Evolutionary conservation across 2,113 vertebrate genomes (phyloP), one percentile per base, ranked within the genome.

Genomic region (Melanerpes formicivorus): DNA sequence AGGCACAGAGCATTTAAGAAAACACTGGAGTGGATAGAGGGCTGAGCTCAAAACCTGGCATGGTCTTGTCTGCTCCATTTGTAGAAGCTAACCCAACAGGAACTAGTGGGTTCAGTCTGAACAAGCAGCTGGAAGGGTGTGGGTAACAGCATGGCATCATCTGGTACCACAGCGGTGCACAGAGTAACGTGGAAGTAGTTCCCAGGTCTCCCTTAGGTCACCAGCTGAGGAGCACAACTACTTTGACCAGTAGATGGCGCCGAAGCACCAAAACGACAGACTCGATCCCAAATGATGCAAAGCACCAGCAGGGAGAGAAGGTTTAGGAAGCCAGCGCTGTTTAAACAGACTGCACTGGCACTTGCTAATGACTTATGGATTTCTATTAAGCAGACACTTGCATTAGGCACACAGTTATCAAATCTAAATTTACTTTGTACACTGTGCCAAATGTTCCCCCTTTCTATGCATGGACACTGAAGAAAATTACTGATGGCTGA

Each of bases 211-310:
- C 30, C 62, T 14, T 2, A 10, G 69, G 22, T 54, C 77, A 27
- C 44, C 80, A 64, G 23, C 6, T 1, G 50, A 42, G 23, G 16
- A 80, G 40, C 37, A 23, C 27, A n/a, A 25, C 72, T 48, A 12
- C 79, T 83, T 29, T 3, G 62, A 77, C 79, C 90, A 88, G 74
- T 5, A 93, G 87, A 60, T 82, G 87, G 93, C 88, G 93, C 87
- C 87, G 70, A 30, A 75, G 65, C 34, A 27, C 32, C 22, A 64
- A 30, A 73, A 44, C 0, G 6, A 34, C 17, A 54, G 27, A 26
- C 26, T 18, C 18, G 1, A 72, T 19, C 50, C 66, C 29, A 27
- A 74, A 18, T 15, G 32, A 60, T 5, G 59, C 13, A 1, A n/a
- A 46, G 55, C 2, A 66, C 19, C 34, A 25, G 25, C 7, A 64